Evolutionary conservation across 2,113 vertebrate species (phyloP).

Genomic region (Clupea harengus): DNA sequence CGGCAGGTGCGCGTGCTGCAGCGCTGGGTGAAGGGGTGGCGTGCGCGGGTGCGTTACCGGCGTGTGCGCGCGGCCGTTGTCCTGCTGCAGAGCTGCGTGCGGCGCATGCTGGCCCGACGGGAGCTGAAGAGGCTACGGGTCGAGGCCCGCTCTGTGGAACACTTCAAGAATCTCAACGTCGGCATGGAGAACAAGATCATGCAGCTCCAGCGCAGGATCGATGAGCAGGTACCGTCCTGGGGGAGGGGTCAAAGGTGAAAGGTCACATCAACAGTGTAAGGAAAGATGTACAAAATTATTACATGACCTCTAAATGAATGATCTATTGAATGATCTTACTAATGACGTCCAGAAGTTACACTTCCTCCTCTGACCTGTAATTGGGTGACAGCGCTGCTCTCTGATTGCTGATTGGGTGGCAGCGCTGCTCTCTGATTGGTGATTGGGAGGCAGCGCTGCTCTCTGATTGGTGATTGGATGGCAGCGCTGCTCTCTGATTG

Average conservation of each 20-base stretch:
- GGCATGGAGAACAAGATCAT: slow-evolving; percentile 99
- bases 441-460: background rate
- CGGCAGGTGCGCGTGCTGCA: slow-evolving; percentile 85
- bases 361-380: no score
- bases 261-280: background rate
- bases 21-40: slow-evolving; percentile 82
- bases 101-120: slow-evolving; percentile 85
- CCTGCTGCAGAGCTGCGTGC: slow-evolving; percentile 90
- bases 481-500: background rate
- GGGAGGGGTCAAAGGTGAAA: background rate
- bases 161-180: slow-evolving; percentile 96
- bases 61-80: slow-evolving; percentile 73
- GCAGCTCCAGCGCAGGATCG: slow-evolving; percentile 92
- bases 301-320: no score
- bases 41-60: slow-evolving; percentile 72
- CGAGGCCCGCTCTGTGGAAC: slow-evolving; percentile 95
- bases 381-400: no score
- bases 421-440: no score
- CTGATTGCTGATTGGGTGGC: no score
- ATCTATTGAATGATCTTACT: no score
- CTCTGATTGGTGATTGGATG: background rate
- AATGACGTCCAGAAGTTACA: no score
- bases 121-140: slow-evolving; percentile 90
- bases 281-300: no score
- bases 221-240: slow-evolving; percentile 81